phyloP scores from a whole-genome alignment of 2,888 invertebrate genomes.

The Pseudanteris insignis region DNA sequence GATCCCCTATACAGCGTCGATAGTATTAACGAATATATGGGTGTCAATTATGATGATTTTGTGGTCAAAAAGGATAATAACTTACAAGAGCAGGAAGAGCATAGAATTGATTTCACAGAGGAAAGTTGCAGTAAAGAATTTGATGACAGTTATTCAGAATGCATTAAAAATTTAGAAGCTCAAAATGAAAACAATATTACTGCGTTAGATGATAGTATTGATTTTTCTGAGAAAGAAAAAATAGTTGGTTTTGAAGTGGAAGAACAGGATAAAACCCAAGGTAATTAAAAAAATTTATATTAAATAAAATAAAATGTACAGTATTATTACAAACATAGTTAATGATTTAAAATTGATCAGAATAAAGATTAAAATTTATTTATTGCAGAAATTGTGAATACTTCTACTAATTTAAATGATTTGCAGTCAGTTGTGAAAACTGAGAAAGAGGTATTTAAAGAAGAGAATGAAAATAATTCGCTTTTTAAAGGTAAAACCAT shows the following conservation, averaged over 20 bases:
- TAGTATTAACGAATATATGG: slow-evolving; percentile 36
- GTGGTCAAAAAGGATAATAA: slow-evolving; percentile 3
- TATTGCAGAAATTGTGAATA: too few relatives aligned
- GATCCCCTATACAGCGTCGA: slow-evolving; percentile 36
- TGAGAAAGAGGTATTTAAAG: too few relatives aligned
- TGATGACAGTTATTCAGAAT: slow-evolving; percentile 31
- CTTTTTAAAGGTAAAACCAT: too few relatives aligned
- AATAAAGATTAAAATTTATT: too few relatives aligned
- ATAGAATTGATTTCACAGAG: background rate
- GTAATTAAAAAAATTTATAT: too few relatives aligned
- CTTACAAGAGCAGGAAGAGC: background rate
- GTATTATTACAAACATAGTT: too few relatives aligned
- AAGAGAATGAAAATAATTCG: too few relatives aligned
- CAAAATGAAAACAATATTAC: slow-evolving; percentile 8
- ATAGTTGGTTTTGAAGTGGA: slow-evolving; percentile 3
- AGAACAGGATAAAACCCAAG: too few relatives aligned
- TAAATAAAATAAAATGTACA: too few relatives aligned
- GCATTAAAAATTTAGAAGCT: slow-evolving; percentile 29
- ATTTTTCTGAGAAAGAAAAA: background rate
- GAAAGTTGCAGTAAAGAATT: slow-evolving; percentile 21
- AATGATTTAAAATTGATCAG: too few relatives aligned
- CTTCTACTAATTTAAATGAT: too few relatives aligned
- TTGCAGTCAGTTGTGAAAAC: too few relatives aligned
- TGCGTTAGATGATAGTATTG: slow-evolving; percentile 4
- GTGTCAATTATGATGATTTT: slow-evolving; percentile 33